These are phyloP conservation scores for Melanotus villosus DNA, from an alignment of 2,888 invertebrate species.

Conservation along the genomic window DNA sequence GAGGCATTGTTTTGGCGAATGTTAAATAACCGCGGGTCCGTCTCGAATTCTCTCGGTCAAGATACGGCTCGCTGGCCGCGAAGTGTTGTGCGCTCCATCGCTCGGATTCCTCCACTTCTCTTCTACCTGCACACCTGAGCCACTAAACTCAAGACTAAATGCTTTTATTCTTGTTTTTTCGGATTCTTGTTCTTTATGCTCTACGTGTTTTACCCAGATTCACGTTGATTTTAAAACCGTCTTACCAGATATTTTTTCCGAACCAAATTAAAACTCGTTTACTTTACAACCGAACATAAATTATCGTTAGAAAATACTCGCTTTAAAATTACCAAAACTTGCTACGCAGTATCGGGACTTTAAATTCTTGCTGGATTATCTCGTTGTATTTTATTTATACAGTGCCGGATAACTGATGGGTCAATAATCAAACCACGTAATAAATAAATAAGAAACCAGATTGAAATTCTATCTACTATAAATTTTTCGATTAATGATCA, in stretches of 20 bases:
- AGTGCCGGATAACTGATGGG: too few relatives aligned
- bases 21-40: conserved; percentile 47
- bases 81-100: conserved; percentile 29
- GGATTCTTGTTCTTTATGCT: conserved; percentile 18
- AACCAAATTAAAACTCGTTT: too few relatives aligned
- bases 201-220: background rate
- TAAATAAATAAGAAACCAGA: too few relatives aligned
- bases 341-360: too few relatives aligned
- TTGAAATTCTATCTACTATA: too few relatives aligned
- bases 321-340: too few relatives aligned
- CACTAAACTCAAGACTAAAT: conserved; percentile 25
- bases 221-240: background rate
- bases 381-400: too few relatives aligned
- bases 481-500: too few relatives aligned
- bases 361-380: too few relatives aligned
- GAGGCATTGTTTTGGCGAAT: conserved; percentile 47
- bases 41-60: conserved; percentile 50
- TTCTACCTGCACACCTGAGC: conserved; percentile 39
- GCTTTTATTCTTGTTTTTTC: background rate
- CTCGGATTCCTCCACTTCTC: conserved; percentile 33
- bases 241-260: background rate
- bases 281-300: too few relatives aligned
- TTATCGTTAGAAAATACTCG: too few relatives aligned
- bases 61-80: conserved; percentile 48
- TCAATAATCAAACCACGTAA: too few relatives aligned